A percentile compares a stretch with the other conserved stretches of the same genome.
Evolutionary conservation across 2,797 vertebrate species (phyloP).

Genomic region (Tamandua tetradactyla): DNA sequence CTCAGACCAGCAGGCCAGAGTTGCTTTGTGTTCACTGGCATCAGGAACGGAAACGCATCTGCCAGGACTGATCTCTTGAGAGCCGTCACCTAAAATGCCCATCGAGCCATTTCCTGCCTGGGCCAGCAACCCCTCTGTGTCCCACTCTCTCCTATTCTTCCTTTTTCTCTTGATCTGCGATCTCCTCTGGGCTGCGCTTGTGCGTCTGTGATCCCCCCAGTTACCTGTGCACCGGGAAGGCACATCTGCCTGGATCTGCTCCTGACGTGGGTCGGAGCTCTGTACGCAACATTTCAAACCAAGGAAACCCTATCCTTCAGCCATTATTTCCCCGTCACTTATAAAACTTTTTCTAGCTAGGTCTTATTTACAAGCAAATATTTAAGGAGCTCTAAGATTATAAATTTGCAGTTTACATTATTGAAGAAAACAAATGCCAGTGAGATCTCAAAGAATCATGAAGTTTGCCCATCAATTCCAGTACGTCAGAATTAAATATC

Average conservation of each 20-base stretch:
- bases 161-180: background rate
- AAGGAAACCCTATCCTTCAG: background rate
- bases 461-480: background rate
- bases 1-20: background rate
- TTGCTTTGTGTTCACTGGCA: background rate
- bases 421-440: background rate
- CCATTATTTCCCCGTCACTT: background rate
- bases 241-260: background rate
- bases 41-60: background rate
- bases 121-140: background rate
- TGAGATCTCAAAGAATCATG: background rate
- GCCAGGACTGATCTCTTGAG: background rate
- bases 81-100: background rate
- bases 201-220: background rate
- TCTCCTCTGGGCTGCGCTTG: background rate
- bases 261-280: background rate
- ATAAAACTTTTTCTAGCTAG: background rate
- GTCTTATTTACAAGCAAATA: constrained; percentile 11
- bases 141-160: background rate
- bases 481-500: constrained; percentile 12
- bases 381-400: background rate
- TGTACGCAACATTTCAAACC: background rate
- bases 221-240: background rate
- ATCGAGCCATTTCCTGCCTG: background rate
- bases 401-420: background rate